phyloP scores from a whole-genome alignment of 2,797 vertebrate species.

The Toxotes lorentzi region DNA sequence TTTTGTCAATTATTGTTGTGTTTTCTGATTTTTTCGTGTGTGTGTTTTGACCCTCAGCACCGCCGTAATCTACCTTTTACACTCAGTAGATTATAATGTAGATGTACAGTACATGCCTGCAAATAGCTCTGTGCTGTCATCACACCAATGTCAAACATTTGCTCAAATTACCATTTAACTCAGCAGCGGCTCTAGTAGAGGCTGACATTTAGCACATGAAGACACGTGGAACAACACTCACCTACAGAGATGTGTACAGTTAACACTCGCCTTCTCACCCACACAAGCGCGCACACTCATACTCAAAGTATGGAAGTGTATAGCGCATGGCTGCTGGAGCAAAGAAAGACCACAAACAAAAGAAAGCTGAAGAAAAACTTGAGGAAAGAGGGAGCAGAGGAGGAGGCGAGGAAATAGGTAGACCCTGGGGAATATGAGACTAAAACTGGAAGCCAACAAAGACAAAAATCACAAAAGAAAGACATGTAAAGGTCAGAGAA shows the following conservation, averaged over 20 bases:
- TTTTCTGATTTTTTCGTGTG: no score
- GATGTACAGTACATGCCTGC: constrained; percentile 5
- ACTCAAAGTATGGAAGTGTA: constrained; percentile 6
- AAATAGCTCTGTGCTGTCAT: constrained; percentile 31
- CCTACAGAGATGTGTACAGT: background rate
- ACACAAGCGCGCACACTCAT: constrained; percentile 6
- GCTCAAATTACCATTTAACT: constrained; percentile 65
- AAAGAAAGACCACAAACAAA: constrained; percentile 37
- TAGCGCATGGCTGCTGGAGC: constrained; percentile 21
- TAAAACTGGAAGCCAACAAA: constrained; percentile 51
- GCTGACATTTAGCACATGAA: constrained; percentile 57
- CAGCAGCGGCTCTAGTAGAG: constrained; percentile 52
- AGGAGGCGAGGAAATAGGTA: constrained; percentile 29
- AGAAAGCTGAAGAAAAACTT: constrained; percentile 13
- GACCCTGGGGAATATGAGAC: constrained; percentile 42
- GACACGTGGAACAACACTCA: background rate
- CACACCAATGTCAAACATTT: constrained; percentile 60
- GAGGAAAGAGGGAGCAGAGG: constrained; percentile 6
- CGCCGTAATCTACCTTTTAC: no score
- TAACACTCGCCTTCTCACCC: background rate
- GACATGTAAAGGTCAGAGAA: constrained; percentile 52
- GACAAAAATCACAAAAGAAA: constrained; percentile 53
- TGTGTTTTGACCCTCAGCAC: background rate
- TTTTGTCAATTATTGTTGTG: no score
- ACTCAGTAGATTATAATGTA: background rate